Evolutionary conservation across 2,888 invertebrate genomes (phyloP).

Genomic region (Sympetrum striolatum): DNA sequence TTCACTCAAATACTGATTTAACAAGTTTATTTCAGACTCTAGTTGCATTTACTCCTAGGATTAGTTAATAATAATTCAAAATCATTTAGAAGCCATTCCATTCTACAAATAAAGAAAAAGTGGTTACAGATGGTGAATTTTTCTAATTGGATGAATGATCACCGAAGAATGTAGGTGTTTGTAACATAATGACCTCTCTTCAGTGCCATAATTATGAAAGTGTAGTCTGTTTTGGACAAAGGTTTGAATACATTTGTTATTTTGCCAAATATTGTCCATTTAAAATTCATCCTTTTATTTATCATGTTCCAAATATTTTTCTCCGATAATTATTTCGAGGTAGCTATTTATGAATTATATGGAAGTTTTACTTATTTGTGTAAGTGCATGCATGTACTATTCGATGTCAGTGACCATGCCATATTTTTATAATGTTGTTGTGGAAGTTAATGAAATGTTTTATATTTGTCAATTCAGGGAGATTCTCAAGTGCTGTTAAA

Average conservation of each 20-base stretch:
- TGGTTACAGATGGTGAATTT: no score
- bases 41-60: no score
- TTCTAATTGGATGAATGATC: no score
- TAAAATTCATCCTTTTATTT: background rate
- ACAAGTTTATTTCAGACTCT: no score
- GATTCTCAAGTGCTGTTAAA: slow-evolving; percentile 18
- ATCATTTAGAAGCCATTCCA: no score
- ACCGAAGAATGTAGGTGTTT: no score
- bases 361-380: background rate
- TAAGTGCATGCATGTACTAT: background rate
- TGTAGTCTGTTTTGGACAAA: no score
- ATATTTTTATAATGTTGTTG: slow-evolving; percentile 35
- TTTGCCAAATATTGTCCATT: background rate
- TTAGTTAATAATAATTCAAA: no score
- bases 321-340: background rate
- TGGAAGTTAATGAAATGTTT: slow-evolving; percentile 1
- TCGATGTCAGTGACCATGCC: background rate
- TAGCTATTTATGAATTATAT: background rate
- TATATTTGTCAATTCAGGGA: slow-evolving; percentile 31
- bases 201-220: no score
- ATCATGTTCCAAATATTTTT: background rate
- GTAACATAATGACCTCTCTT: no score
- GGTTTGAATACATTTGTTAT: background rate
- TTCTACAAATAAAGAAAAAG: no score
- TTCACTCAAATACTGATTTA: no score